phyloP scores from a whole-genome alignment of 2,113 vertebrate species.

The Pyrgilauda ruficollis region DNA sequence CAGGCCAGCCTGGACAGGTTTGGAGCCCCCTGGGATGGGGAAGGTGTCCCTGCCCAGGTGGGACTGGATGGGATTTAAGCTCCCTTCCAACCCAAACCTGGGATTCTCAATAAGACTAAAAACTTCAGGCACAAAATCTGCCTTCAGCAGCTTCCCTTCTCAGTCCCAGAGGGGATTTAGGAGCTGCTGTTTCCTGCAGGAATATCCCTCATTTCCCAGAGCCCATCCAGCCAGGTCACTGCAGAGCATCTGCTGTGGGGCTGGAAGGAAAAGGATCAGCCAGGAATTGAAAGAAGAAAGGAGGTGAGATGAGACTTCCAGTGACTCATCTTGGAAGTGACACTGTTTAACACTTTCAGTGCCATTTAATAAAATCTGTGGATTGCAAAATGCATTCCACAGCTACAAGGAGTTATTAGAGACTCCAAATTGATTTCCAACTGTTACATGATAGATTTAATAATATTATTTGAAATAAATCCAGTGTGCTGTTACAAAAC shows the following conservation, averaged over 20 bases:
- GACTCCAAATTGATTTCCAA: neutral
- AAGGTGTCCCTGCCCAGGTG: neutral
- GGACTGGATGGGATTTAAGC: neutral
- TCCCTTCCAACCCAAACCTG: neutral
- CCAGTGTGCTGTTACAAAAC: neutral
- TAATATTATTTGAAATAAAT: neutral
- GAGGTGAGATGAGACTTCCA: neutral
- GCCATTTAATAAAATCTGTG: neutral
- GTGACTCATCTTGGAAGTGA: neutral
- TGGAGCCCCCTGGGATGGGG: neutral
- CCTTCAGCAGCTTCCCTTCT: neutral
- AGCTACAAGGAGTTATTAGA: neutral
- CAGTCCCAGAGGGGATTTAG: neutral
- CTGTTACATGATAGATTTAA: neutral
- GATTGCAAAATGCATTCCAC: neutral
- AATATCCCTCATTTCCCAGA: neutral
- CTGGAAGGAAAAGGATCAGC: neutral
- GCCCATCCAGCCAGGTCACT: fast-evolving
- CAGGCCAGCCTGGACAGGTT: neutral
- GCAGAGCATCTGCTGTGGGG: neutral
- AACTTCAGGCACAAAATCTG: neutral
- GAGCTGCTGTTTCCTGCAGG: neutral
- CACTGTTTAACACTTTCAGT: neutral
- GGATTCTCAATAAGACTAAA: neutral
- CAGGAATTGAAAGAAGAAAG: neutral